Base-by-base conservation (phyloP, 2,797 vertebrate genomes). In the Naso thynnoides region DNA sequence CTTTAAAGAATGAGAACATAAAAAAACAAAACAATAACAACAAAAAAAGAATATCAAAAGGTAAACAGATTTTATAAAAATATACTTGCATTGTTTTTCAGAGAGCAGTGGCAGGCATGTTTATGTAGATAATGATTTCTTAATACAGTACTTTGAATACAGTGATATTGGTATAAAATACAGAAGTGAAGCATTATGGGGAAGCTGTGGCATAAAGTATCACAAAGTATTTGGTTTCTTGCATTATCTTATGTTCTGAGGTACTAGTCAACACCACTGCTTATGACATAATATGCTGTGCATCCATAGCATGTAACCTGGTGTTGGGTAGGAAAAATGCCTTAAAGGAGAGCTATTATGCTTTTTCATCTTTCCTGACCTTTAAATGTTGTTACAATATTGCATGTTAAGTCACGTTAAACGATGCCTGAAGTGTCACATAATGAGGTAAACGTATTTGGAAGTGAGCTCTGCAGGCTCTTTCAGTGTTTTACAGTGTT, bases 1-100 rank as follows among this genome's bases (percentile, higher is more conserved):
- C 96, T 96, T 88, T 3, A 72, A 62, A 36, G 24, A 56, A 8
- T 23, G 4, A 68, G 10, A 48, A 59, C 0, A 52, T 54, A 0
- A 44, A 13, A 16, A 53, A 42, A 31, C 24, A 4, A 9, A n/a
- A n/a, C n/a, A n/a, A n/a, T n/a, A n/a, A n/a, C n/a, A n/a, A n/a
- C n/a, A n/a, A n/a, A n/a, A n/a, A n/a, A 4, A n/a, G 1, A 57
- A 47, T 11, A 21, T 62, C 6, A 36, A 76, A 47, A 27, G 15
- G 10, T 29, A 19, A 18, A 47, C 24, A 19, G 6, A 23, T 47
- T 54, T 58, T 1, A 47, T 26, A 18, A 69, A 41, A 39, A 26
- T 33, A 21, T 13, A 14, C 8, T 47, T 45, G 19, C 18, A 44
- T n/a, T 44, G 41, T 14, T 38, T 48, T 14, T 47, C 19, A 44